These are phyloP conservation scores for Eupithecia exiguata DNA, from an alignment of 2,888 invertebrate genomes.

Conservation along the genomic window DNA sequence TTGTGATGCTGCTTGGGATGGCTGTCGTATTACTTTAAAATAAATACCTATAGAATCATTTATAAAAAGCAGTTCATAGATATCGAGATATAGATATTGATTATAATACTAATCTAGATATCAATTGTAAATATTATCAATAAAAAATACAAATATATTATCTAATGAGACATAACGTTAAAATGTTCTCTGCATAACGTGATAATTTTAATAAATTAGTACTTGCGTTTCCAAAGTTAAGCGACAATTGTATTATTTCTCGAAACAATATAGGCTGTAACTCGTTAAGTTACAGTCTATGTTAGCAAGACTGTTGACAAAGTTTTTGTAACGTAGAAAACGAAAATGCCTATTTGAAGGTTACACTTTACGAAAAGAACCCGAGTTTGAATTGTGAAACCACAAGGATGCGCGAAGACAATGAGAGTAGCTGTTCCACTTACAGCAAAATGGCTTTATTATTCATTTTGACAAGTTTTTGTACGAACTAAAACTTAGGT, in stretches of 20 bases:
- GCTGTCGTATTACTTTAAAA: too few species aligned
- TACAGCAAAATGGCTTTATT: slow-evolving; percentile 1
- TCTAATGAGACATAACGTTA: neutral
- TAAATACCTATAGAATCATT: neutral
- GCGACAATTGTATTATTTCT: neutral
- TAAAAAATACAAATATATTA: neutral
- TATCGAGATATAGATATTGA: neutral
- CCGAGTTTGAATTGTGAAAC: slow-evolving; percentile 3
- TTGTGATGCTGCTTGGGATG: too few species aligned
- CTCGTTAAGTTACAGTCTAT: neutral
- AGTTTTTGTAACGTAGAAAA: neutral
- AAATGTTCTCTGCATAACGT: neutral
- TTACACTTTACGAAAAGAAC: slow-evolving; percentile 5
- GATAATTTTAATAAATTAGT: neutral
- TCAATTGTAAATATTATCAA: neutral
- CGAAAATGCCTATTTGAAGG: neutral
- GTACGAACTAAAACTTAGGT: neutral
- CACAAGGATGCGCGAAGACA: slow-evolving; percentile 3
- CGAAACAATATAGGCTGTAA: neutral
- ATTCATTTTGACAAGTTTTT: neutral
- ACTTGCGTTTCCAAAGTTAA: neutral
- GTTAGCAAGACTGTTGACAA: neutral
- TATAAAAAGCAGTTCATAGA: neutral
- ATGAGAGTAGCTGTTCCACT: slow-evolving; percentile 3
- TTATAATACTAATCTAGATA: neutral